phyloP scores from a whole-genome alignment of 2,113 vertebrate species.

The Psettodes erumei region DNA sequence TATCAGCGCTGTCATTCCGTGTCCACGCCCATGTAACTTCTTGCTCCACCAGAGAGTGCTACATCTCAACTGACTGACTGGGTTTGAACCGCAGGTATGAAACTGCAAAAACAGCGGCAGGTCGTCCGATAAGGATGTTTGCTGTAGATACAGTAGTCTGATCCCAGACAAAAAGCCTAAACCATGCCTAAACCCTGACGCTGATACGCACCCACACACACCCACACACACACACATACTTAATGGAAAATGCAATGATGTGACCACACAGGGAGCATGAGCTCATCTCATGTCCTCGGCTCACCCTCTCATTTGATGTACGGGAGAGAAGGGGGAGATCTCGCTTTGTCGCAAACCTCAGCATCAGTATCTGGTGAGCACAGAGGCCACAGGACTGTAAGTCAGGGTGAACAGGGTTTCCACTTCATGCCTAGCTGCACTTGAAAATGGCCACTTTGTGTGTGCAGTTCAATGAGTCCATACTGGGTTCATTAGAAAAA shows the following conservation, averaged over 20 bases:
- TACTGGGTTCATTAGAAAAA: neutral
- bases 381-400: constrained; percentile 29
- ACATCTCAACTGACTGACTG: neutral
- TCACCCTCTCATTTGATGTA: constrained; percentile 32
- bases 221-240: constrained; percentile 31
- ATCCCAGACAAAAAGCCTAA: constrained; percentile 19
- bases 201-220: constrained; percentile 27
- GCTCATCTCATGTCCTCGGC: constrained; percentile 54
- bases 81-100: constrained; percentile 34
- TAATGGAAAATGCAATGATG: constrained; percentile 39
- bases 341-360: too few relatives aligned
- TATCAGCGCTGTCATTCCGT: neutral
- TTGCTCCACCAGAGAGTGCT: constrained; percentile 55
- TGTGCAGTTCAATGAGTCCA: constrained; percentile 25
- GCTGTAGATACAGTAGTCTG: constrained; percentile 10
- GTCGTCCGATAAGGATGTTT: constrained; percentile 44
- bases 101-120: constrained; percentile 53
- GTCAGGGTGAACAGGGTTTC: constrained; percentile 38
- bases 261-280: constrained; percentile 36
- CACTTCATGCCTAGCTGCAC: constrained; percentile 37
- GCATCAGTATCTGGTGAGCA: constrained; percentile 46
- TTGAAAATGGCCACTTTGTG: constrained; percentile 27
- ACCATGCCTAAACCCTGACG: constrained; percentile 31
- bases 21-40: constrained; percentile 8
- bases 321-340: neutral